phyloP scores from a whole-genome alignment of 2,113 vertebrate species.

The chimpanzee (Pan troglodytes) region DNA sequence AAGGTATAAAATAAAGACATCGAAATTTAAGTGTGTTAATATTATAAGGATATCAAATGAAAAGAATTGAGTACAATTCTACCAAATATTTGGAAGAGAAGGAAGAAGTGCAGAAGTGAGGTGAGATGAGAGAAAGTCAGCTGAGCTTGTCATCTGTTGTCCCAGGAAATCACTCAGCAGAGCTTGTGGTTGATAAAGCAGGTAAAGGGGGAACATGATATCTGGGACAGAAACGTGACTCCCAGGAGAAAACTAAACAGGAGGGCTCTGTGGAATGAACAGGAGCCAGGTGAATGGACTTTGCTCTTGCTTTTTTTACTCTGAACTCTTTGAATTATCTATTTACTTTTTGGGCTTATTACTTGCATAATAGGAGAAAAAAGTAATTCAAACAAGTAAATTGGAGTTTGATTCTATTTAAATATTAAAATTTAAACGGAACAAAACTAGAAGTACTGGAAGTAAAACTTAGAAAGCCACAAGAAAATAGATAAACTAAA shows the following conservation, averaged over 20 bases:
- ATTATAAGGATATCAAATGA: neutral
- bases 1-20: too few species aligned
- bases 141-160: neutral
- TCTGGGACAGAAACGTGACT: neutral
- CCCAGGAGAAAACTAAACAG: neutral
- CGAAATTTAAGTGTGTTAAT: neutral
- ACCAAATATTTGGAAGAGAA: neutral
- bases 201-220: neutral
- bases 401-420: neutral
- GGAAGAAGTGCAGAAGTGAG: neutral
- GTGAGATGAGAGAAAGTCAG: neutral
- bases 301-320: neutral
- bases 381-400: neutral
- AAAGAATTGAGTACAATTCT: neutral
- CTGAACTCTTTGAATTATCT: neutral
- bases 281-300: neutral
- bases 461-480: neutral
- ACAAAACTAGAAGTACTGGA: neutral
- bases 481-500: slow-evolving; percentile 2
- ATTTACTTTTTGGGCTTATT: neutral
- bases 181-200: neutral
- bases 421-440: slow-evolving; percentile 1
- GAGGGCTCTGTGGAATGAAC: neutral
- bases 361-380: neutral
- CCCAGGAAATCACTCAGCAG: neutral